Evolutionary conservation across 2,113 vertebrate genomes (phyloP).

Genomic region (Halcyon malimbica): DNA sequence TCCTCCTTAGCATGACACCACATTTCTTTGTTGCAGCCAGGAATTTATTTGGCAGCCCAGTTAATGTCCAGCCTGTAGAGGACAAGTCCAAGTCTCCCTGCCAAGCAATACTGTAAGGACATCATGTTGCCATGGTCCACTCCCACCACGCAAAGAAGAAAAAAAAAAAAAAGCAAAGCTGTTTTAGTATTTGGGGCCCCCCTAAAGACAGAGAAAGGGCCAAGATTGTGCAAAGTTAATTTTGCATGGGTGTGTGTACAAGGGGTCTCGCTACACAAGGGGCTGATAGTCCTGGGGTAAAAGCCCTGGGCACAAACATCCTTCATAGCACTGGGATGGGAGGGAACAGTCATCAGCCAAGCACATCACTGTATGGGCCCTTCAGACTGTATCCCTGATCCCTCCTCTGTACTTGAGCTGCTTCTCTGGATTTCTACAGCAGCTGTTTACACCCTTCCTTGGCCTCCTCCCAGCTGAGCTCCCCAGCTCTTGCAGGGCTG

Average conservation of each 20-base stretch:
- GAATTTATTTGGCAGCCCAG: background rate
- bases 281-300: background rate
- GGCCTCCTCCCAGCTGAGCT: background rate
- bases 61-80: background rate
- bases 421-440: background rate
- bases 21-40: background rate
- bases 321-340: background rate
- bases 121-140: fast-evolving
- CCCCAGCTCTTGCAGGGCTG: background rate
- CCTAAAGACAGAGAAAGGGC: background rate
- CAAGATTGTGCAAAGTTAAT: background rate
- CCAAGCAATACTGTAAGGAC: background rate
- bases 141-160: background rate
- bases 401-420: background rate
- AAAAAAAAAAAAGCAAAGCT: background rate
- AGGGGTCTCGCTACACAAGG: background rate
- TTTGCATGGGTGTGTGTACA: fast-evolving
- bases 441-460: background rate
- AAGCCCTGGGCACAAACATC: background rate
- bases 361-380: background rate
- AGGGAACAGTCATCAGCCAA: background rate
- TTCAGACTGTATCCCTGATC: background rate
- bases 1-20: background rate
- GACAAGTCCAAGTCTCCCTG: background rate
- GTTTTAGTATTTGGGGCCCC: background rate